Evolutionary conservation across 92 coral and sea anemone genomes (phyloP), one percentile per base, ranked within the genome.

Genomic region (Muricea muricata): DNA sequence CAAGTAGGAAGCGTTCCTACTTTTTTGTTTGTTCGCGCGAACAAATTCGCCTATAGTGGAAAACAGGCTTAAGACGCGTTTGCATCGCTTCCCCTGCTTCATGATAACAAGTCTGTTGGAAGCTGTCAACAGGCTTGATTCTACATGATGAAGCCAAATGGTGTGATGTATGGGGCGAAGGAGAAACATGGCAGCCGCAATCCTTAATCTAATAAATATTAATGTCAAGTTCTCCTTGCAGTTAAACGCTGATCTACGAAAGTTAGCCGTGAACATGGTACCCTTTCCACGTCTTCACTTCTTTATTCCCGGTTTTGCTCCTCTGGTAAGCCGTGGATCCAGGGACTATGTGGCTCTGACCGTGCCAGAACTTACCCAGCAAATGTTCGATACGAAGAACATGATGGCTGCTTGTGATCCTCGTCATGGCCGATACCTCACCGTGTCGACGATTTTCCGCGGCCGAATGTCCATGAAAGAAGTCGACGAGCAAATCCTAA

Each of bases 391-490:
- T 52, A 85, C 88, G 61, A 94, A 94, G 87, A 94, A 93, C 94
- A 94, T 94, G 98, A 94, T 94, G 98, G 98, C 98, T 52, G 98
- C 98, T 5, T 94, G 98, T 55, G 97, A 94, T 76, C 98, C 98
- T 30, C 89, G 93, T 31, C 98, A 92, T 63, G 98, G 98, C 23
- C 89, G 95, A 28, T 94, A 94, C 41, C 91, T 94, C 39, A 92
- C 98, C 0, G 98, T 93, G 7, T 92, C 98, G 10, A 85, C 96
- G 28, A 90, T 94, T 82, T 94, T 92, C 61, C 94, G 98, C 83
- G 98, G 98, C 24, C 97, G 97, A 68, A 94, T 94, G 98, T 94
- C 98, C 45, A 94, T 94, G 98, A 94, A 94, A 86, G 98, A 94
- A 81, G 98, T 94, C 4, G 97, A 92, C 70, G 98, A 94, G 69